Conservation (phyloP, 2,888 invertebrate species). For the Lydus trimaculatus region DNA sequence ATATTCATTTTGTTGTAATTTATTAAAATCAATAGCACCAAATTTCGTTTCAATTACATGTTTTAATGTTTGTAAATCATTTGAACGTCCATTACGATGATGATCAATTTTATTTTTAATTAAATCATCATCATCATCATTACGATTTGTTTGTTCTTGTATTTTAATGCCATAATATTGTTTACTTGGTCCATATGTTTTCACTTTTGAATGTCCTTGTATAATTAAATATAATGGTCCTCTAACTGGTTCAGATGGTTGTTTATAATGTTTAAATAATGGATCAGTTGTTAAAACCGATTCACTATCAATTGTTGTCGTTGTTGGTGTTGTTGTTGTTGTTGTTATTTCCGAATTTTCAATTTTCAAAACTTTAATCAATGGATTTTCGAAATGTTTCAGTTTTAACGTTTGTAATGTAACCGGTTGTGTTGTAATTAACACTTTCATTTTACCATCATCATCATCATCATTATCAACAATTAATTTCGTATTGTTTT, state of each 20-base stretch:
- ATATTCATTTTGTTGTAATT: conserved; percentile 49
- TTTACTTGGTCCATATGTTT: conserved; percentile 77
- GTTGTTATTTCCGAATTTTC: conserved; percentile 55
- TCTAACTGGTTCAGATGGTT: conserved; percentile 67
- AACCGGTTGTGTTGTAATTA: neutral
- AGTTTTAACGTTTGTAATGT: neutral
- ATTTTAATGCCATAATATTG: conserved; percentile 60
- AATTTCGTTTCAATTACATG: conserved; percentile 57
- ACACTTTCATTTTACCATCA: neutral
- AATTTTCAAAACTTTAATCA: conserved; percentile 40
- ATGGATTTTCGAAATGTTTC: conserved; percentile 28
- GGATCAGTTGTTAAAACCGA: conserved; percentile 67
- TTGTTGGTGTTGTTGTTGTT: conserved; percentile 60
- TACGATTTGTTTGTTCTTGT: conserved; percentile 65
- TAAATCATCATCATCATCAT: conserved; percentile 58
- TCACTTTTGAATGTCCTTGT: conserved; percentile 86
- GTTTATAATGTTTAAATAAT: conserved; percentile 69
- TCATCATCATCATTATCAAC: neutral
- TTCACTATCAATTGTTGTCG: conserved; percentile 58
- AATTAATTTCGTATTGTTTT: neutral
- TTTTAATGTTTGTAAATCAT: conserved; percentile 55
- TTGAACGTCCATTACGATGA: conserved; percentile 49
- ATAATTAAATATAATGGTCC: conserved; percentile 80
- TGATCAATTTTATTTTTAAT: conserved; percentile 42
- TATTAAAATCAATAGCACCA: conserved; percentile 55